These are phyloP conservation scores for Neogobius melanostomus DNA, from an alignment of 2,113 vertebrate species.

Conservation along the genomic window DNA sequence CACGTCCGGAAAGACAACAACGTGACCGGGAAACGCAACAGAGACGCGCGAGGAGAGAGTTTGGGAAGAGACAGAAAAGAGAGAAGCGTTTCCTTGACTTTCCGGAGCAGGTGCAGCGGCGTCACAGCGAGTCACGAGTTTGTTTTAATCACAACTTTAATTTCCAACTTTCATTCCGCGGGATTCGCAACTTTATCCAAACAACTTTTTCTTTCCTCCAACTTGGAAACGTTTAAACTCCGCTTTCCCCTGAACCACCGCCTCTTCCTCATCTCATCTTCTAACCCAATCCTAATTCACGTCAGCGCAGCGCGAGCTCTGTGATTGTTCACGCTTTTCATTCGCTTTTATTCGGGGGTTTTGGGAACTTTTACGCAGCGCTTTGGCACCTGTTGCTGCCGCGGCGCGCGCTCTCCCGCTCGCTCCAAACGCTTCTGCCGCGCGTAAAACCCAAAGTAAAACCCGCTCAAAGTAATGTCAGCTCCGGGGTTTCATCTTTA, in stretches of 20 bases:
- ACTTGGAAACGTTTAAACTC: background rate
- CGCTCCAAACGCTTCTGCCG: background rate
- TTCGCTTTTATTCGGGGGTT: background rate
- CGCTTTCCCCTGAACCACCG: too few relatives aligned
- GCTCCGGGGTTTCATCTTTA: background rate
- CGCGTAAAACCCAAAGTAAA: background rate
- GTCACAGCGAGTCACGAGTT: constrained; percentile 41
- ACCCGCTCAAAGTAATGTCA: background rate
- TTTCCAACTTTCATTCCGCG: too few relatives aligned
- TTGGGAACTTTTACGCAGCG: constrained; percentile 27
- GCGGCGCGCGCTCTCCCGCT: constrained; percentile 24
- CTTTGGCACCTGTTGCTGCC: constrained; percentile 61
- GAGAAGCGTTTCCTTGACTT: constrained; percentile 50
- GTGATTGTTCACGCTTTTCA: background rate
- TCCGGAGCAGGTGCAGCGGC: constrained; percentile 74
- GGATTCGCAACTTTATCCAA: background rate
- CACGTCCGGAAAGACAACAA: constrained; percentile 2
- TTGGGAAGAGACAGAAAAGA: constrained; percentile 47
- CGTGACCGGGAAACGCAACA: too few relatives aligned
- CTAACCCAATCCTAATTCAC: too few relatives aligned
- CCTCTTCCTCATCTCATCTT: too few relatives aligned
- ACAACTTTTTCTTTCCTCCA: background rate
- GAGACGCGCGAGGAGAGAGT: background rate
- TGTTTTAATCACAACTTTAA: constrained; percentile 13
- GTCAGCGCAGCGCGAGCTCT: too few relatives aligned